These are phyloP conservation scores for Pseudococcus jackbeardsleyi DNA, from an alignment of 2,888 invertebrate species.

Conservation along the genomic window DNA sequence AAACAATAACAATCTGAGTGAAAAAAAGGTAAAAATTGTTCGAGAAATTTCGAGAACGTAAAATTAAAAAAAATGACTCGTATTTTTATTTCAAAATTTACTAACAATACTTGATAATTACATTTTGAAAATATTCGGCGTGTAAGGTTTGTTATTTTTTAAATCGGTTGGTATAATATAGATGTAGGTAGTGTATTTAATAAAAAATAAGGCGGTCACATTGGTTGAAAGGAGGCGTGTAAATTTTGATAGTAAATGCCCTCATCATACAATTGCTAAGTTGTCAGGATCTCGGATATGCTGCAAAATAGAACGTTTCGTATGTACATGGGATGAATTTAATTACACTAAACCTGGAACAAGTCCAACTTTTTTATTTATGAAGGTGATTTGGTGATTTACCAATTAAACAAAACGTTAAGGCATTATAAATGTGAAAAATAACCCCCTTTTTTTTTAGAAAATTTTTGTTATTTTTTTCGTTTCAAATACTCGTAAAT, in stretches of 20 bases:
- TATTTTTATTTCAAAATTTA: no score
- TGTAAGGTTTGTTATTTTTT: no score
- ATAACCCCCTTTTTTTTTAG: neutral
- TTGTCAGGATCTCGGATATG: constrained; percentile 32
- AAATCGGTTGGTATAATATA: no score
- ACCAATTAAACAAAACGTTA: neutral
- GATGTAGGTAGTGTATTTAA: neutral
- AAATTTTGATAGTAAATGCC: neutral
- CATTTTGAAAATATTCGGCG: no score
- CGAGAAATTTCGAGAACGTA: neutral
- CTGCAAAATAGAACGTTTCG: neutral
- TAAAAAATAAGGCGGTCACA: constrained; percentile 1
- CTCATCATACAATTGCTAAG: constrained; percentile 3
- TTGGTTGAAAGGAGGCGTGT: constrained; percentile 11
- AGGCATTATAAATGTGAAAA: constrained; percentile 3
- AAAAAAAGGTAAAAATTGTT: neutral
- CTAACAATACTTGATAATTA: no score
- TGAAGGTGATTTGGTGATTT: constrained; percentile 6
- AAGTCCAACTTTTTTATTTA: constrained; percentile 8
- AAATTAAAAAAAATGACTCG: neutral
- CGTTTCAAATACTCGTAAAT: neutral
- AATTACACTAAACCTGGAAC: constrained; percentile 19
- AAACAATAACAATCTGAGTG: neutral
- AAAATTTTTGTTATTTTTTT: neutral
- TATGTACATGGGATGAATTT: constrained; percentile 36